Percentiles rank a stretch among this genome's conserved stretches.
Evolutionary conservation across 2,113 vertebrate genomes (phyloP).

Genomic region (Nycticorax nycticorax): DNA sequence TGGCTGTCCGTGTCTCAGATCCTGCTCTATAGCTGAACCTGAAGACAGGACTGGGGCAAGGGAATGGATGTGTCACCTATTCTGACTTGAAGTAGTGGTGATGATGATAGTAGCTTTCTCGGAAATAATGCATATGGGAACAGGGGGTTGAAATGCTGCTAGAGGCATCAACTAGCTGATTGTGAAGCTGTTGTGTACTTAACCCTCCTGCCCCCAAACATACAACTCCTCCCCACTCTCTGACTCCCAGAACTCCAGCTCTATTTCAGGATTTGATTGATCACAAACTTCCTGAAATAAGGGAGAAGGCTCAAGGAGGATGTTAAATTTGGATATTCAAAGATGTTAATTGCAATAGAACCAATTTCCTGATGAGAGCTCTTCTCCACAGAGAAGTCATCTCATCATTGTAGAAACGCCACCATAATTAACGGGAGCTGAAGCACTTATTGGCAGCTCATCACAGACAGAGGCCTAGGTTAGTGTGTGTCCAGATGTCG

Average conservation of each 20-base stretch:
- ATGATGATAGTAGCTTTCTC: neutral
- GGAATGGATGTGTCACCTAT: neutral
- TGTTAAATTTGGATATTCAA: conserved; percentile 62
- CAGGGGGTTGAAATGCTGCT: neutral
- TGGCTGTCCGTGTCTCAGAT: neutral
- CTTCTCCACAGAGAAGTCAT: conserved; percentile 44
- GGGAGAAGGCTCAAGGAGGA: conserved; percentile 41
- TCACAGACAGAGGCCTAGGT: neutral
- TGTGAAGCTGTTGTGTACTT: neutral
- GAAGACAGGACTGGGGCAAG: neutral
- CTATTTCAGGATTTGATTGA: conserved; percentile 45
- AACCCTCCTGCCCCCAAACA: neutral
- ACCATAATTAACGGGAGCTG: conserved; percentile 35
- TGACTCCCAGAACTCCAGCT: neutral
- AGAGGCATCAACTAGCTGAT: neutral
- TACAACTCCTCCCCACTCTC: neutral
- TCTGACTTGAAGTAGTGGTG: neutral
- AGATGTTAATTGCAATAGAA: conserved; percentile 57
- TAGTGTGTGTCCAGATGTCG: neutral
- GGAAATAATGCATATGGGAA: neutral
- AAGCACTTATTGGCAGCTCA: conserved; percentile 7
- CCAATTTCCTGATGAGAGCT: conserved; percentile 50
- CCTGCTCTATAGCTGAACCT: neutral
- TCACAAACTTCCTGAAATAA: conserved; percentile 55
- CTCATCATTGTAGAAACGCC: conserved; percentile 39